A percentile compares a stretch with the other conserved stretches of the same genome.
phyloP scores from a whole-genome alignment of 2,797 vertebrate species.

The Pseudotriccus pelzelni region DNA sequence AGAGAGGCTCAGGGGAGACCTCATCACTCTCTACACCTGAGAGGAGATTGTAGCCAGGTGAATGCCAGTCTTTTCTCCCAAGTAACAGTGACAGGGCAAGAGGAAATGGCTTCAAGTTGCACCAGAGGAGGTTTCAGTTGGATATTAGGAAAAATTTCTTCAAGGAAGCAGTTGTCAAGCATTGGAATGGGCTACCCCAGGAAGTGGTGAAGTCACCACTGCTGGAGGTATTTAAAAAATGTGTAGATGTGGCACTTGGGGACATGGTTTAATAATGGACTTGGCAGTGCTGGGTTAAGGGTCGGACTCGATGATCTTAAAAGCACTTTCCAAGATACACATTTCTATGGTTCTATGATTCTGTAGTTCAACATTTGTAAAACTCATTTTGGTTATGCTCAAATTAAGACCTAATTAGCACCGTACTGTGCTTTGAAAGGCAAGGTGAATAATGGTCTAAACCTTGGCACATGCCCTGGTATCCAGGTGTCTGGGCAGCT shows the following conservation, averaged over 20 bases:
- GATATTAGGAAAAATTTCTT: neutral
- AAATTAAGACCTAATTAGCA: neutral
- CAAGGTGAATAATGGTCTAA: fast-evolving
- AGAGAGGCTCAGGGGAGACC: neutral
- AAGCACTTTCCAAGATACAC: neutral
- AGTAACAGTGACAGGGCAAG: neutral
- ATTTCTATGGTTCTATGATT: neutral
- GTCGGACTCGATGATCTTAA: neutral
- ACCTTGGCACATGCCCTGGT: neutral
- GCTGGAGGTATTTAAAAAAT: neutral
- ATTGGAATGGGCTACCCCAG: neutral
- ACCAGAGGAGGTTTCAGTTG: neutral
- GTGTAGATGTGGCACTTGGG: neutral
- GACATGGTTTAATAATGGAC: neutral
- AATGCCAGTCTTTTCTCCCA: neutral
- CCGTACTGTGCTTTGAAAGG: neutral
- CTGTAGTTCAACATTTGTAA: neutral
- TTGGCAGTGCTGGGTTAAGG: neutral
- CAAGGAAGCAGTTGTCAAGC: neutral
- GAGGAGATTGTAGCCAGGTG: neutral
- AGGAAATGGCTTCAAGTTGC: neutral
- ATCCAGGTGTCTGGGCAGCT: neutral
- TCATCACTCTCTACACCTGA: neutral
- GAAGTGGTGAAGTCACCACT: neutral
- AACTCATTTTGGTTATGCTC: neutral